These are phyloP conservation scores for Encarsia formosa DNA, from an alignment of 2,888 invertebrate genomes.

Conservation along the genomic window DNA sequence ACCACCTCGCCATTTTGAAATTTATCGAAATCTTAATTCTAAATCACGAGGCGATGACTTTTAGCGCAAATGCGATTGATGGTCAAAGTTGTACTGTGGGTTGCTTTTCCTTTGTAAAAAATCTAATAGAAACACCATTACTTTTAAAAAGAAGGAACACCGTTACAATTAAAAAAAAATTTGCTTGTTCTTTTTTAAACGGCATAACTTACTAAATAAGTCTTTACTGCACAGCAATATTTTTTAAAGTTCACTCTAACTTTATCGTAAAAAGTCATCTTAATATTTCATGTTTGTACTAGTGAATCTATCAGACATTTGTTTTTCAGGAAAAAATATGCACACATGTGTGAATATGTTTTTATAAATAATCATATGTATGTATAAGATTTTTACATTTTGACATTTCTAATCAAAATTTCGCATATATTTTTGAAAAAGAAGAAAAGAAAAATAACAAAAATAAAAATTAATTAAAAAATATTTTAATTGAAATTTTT, in stretches of 20 bases:
- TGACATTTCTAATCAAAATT: constrained; percentile 7
- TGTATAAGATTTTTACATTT: constrained; percentile 14
- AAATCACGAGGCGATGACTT: constrained; percentile 18
- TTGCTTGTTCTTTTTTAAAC: constrained; percentile 5
- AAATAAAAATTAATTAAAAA: constrained; percentile 34
- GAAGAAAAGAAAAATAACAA: constrained; percentile 28
- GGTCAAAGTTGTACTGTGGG: constrained; percentile 28
- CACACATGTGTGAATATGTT: too few species aligned
- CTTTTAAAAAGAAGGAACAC: constrained; percentile 24
- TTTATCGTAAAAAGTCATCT: constrained; percentile 25
- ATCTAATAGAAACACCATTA: constrained; percentile 28
- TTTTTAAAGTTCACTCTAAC: constrained; percentile 21
- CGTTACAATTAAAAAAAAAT: constrained; percentile 12
- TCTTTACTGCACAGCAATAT: constrained; percentile 24
- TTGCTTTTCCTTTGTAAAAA: constrained; percentile 22
- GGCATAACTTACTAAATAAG: constrained; percentile 9
- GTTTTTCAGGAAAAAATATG: constrained; percentile 24
- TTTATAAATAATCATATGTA: constrained; percentile 5
- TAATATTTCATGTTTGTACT: constrained; percentile 8
- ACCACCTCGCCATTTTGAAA: constrained; percentile 17
- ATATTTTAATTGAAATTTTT: constrained; percentile 39
- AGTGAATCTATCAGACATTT: constrained; percentile 27
- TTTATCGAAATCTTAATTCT: constrained; percentile 9
- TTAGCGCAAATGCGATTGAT: constrained; percentile 26
- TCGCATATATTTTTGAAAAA: constrained; percentile 13